phyloP scores from a whole-genome alignment of 2,888 invertebrate species.

The Uropetala carovei region DNA sequence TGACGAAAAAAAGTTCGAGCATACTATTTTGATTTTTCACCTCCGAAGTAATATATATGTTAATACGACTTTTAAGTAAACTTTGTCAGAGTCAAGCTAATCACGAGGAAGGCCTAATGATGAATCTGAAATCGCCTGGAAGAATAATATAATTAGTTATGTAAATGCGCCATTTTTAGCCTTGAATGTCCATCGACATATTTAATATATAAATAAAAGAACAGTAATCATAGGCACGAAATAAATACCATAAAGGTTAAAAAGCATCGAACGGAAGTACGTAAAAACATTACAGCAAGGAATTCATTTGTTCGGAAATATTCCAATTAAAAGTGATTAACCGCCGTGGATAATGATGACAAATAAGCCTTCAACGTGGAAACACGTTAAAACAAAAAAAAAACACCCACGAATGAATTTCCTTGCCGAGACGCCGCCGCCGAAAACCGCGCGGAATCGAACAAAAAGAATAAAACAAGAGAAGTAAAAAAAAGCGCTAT shows the following conservation, averaged over 20 bases:
- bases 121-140: neutral
- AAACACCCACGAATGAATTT: neutral
- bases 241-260: neutral
- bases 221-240: neutral
- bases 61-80: neutral
- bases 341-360: slow-evolving; percentile 9
- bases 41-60: slow-evolving; percentile 24
- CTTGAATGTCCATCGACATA: neutral
- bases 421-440: neutral
- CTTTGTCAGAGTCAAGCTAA: neutral
- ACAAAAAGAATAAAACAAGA: neutral
- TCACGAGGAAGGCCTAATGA: neutral
- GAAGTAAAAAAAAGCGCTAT: neutral
- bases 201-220: neutral
- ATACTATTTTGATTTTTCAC: neutral
- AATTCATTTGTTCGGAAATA: no score
- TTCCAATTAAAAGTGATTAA: neutral
- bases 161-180: neutral
- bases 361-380: neutral
- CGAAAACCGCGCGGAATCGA: neutral
- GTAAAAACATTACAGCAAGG: neutral
- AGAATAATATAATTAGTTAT: neutral
- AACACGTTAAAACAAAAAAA: neutral
- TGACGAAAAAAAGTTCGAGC: neutral
- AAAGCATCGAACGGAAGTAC: neutral